These are phyloP conservation scores for Zele albiditarsus DNA, from an alignment of 2,888 invertebrate species.

Conservation along the genomic window DNA sequence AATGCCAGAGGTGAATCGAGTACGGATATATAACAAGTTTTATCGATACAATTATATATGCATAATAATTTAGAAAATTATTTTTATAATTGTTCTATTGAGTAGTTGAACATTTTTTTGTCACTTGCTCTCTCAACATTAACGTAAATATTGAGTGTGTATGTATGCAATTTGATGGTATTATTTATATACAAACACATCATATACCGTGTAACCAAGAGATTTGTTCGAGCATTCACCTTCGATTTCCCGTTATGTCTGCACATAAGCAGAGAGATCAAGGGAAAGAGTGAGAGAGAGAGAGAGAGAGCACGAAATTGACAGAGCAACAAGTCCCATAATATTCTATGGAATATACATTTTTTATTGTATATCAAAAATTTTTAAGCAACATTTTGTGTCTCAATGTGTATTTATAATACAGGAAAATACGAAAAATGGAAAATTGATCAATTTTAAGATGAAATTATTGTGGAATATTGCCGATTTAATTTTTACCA, in stretches of 20 bases:
- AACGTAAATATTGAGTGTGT: background rate
- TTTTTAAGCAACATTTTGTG: no score
- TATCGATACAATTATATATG: no score
- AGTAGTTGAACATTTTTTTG: constrained; percentile 11
- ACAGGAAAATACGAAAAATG: no score
- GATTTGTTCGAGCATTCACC: constrained; percentile 72
- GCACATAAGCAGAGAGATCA: background rate
- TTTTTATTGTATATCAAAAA: no score
- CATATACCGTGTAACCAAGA: constrained; percentile 58
- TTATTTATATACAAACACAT: constrained; percentile 27
- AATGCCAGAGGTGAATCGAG: constrained; percentile 63
- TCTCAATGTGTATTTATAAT: no score
- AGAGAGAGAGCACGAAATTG: background rate
- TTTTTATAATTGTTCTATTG: constrained; percentile 30
- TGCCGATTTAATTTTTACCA: no score
- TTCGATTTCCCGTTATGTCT: constrained; percentile 69
- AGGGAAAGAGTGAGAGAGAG: background rate
- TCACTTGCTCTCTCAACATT: constrained; percentile 4
- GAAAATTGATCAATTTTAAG: no score
- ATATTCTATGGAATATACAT: no score
- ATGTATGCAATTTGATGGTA: background rate
- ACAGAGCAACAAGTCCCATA: background rate
- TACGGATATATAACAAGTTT: background rate
- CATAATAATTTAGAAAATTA: no score
- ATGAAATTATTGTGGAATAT: no score